Conservation (phyloP, 1,140 invertebrate species). For the Rhynchophorus ferrugineus region DNA sequence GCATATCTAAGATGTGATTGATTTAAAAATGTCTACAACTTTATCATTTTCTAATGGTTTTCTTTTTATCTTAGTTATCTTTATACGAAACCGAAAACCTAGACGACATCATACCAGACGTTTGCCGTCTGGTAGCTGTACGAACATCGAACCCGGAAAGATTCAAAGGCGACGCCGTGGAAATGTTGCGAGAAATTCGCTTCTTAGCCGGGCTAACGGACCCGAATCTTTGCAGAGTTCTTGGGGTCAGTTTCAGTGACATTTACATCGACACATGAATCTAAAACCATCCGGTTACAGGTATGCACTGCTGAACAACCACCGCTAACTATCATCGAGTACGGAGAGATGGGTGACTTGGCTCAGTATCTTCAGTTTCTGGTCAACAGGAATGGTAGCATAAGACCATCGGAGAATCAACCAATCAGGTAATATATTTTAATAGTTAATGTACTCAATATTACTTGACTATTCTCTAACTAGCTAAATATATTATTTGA, state of each 20-base stretch:
- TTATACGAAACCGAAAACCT: conserved; percentile 49
- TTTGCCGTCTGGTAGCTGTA: conserved; percentile 46
- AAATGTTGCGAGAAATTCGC: conserved; percentile 57
- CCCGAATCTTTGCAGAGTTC: conserved; percentile 63
- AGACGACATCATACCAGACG: conserved; percentile 42
- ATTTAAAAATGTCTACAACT: background rate
- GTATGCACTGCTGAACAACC: conserved; percentile 53
- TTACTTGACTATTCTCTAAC: no score
- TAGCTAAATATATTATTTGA: no score
- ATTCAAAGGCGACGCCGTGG: conserved; percentile 37
- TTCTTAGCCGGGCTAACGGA: conserved; percentile 66
- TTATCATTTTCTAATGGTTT: conserved; percentile 2
- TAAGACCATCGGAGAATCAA: conserved; percentile 29
- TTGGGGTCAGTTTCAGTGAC: conserved; percentile 45
- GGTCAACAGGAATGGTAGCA: conserved; percentile 36
- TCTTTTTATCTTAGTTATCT: conserved; percentile 42
- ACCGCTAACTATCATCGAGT: conserved; percentile 68
- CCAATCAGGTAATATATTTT: conserved; percentile 40
- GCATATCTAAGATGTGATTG: no score
- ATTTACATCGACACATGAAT: background rate
- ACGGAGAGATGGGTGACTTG: conserved; percentile 72
- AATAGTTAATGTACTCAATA: no score
- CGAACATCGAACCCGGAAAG: conserved; percentile 38
- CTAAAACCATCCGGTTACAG: conserved; percentile 1
- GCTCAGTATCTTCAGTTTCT: conserved; percentile 60